Percentiles rank a stretch among this genome's conserved stretches.
Evolutionary conservation across 2,113 vertebrate genomes (phyloP).

Genomic region (Pelecanus crispus): DNA sequence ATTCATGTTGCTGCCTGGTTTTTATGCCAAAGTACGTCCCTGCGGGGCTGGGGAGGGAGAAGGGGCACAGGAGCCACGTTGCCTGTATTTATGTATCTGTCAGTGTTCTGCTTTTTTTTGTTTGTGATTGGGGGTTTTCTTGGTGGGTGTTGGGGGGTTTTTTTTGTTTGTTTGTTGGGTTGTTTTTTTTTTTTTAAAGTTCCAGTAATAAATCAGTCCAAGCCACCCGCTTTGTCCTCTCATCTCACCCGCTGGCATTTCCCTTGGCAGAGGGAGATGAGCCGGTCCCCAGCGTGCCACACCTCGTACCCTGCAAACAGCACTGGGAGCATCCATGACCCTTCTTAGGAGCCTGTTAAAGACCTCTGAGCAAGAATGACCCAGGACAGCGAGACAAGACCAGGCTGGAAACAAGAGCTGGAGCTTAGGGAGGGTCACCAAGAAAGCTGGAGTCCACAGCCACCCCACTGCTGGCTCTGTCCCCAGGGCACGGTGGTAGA

Average conservation of each 20-base stretch:
- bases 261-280: rapidly evolving
- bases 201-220: conserved; percentile 33
- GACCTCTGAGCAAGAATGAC: neutral
- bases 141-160: too few relatives aligned
- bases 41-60: neutral
- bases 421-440: neutral
- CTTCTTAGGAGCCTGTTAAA: neutral
- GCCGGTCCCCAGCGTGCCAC: rapidly evolving
- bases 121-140: too few relatives aligned
- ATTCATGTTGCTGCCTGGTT: neutral
- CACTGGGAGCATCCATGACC: neutral
- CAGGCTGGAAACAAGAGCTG: neutral
- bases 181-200: neutral
- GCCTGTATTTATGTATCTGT: conserved; percentile 5
- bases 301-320: rapidly evolving
- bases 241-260: too few relatives aligned
- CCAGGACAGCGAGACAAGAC: too few relatives aligned
- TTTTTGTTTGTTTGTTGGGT: neutral
- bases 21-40: neutral
- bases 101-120: neutral
- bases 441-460: neutral
- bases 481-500: rapidly evolving
- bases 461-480: neutral
- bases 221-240: neutral
- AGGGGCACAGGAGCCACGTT: neutral